Conservation (phyloP, 2,113 vertebrate species). For the Myiozetetes cayanensis region DNA sequence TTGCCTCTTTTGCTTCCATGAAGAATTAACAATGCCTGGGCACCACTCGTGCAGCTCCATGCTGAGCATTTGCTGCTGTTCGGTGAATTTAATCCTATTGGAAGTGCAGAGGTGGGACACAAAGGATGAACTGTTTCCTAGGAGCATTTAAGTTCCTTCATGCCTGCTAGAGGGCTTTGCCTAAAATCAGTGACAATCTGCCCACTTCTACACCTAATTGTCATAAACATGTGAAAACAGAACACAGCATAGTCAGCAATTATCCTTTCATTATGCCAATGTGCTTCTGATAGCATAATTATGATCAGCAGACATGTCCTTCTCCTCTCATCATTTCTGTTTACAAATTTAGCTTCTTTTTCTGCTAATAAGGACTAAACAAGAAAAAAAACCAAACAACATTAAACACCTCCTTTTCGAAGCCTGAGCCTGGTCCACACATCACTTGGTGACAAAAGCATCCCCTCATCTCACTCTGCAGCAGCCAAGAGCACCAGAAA, state of each 20-base stretch:
- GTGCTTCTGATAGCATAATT: not conserved
- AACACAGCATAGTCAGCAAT: not conserved
- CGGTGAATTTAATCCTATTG: not conserved
- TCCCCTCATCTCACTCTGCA: not conserved
- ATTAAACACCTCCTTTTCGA: not conserved
- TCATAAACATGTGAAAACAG: conserved; percentile 27
- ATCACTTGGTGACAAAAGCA: not conserved
- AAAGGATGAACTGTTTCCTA: not conserved
- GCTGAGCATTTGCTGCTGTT: not conserved
- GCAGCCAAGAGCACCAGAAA: not conserved
- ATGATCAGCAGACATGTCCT: not conserved
- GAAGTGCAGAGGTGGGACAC: not conserved
- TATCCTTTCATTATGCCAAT: not conserved
- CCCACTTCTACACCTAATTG: not conserved
- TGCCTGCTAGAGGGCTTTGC: not conserved
- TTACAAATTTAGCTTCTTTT: not conserved
- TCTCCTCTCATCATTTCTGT: not conserved
- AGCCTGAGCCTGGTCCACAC: not conserved
- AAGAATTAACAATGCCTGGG: not conserved
- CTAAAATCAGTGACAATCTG: conserved; percentile 15
- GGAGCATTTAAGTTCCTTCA: not conserved
- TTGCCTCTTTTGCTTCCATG: not conserved
- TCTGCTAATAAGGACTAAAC: not conserved
- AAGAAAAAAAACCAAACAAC: not conserved
- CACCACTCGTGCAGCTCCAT: not conserved